Base-by-base conservation (phyloP, 1,140 invertebrate genomes). In the Drosophila eugracilis region DNA sequence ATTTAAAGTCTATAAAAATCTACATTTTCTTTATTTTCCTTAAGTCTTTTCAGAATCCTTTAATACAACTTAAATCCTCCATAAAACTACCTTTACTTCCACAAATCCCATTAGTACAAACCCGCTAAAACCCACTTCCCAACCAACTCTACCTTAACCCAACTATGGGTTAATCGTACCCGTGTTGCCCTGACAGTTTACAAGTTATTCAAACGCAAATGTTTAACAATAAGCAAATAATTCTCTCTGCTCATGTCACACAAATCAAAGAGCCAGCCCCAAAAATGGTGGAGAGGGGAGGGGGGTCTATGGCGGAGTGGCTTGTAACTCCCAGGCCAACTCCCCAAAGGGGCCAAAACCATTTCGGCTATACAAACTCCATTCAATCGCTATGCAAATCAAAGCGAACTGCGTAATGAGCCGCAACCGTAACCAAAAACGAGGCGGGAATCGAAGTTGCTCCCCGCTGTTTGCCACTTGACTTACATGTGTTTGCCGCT, bases 211-310 rank as follows among this genome's bases (percentile, higher is more conserved):
- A 67, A 72, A 80, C 28, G 39, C 62, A 32, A 75, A 84, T 84
- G 71, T 63, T 80, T 41, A 85, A 85, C 81, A 86, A 86, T 86
- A 86, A 80, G 76, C 81, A 85, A 79, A 86, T 85, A 85, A 80
- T 81, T 85, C 75, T 86, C 54, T 36, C 41, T 47, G 42, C 80
- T 76, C 80, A 85, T 85, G 80, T 79, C 80, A 85, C 47, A 75
- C 73, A 80, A 70, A 72, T 75, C 70, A 60, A 63, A 57, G 50
- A 53, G 26, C 55, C 24, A 14, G 47, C 22, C 19, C n/a, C n/a
- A n/a, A 9, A 49, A 36, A 26, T 48, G 36, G 24, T 30, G 36
- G 12, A 36, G 15, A 36, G 7, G 5, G 14, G 44, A 28, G 44
- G 44, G 44, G n/a, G n/a, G n/a, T n/a, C n/a, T n/a, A 28, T 28